Evolutionary conservation across 1,140 invertebrate genomes (phyloP).

Genomic region (Nymphalis io): DNA sequence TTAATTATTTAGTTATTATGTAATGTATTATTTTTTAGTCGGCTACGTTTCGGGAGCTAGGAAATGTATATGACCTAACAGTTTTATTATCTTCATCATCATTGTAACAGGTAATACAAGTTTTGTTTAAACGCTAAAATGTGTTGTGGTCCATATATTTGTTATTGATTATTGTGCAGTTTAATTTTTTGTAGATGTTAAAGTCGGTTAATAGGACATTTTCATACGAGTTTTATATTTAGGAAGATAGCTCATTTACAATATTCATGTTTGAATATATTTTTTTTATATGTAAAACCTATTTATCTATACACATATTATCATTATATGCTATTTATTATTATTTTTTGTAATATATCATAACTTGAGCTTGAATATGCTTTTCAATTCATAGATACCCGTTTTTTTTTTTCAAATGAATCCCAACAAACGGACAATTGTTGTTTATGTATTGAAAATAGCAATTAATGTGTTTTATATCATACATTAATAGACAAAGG

Average conservation of each 20-base stretch:
- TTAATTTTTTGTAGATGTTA: conserved; percentile 26
- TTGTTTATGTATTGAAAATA: not conserved
- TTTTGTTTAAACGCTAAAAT: conserved; percentile 37
- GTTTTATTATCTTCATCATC: conserved; percentile 57
- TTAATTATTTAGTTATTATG: conserved; percentile 48
- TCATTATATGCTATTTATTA: conserved; percentile 23
- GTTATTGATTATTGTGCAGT: conserved; percentile 17
- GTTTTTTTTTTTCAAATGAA: no score
- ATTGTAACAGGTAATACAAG: conserved; percentile 55
- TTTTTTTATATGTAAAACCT: conserved; percentile 9
- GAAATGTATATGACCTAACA: conserved; percentile 62
- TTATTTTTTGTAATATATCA: conserved; percentile 13
- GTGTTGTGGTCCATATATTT: conserved; percentile 37
- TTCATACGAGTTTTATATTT: conserved; percentile 19
- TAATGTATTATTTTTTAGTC: conserved; percentile 61
- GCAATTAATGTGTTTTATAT: no score
- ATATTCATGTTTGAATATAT: not conserved
- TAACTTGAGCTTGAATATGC: not conserved
- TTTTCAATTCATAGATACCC: not conserved
- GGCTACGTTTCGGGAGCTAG: conserved; percentile 60
- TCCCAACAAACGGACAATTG: not conserved
- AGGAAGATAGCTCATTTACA: conserved; percentile 12
- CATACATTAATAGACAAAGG: no score
- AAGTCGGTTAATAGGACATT: conserved; percentile 4
- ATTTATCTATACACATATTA: conserved; percentile 12